phyloP scores from a whole-genome alignment of 2,888 invertebrate species.

The Bimastos eiseni region DNA sequence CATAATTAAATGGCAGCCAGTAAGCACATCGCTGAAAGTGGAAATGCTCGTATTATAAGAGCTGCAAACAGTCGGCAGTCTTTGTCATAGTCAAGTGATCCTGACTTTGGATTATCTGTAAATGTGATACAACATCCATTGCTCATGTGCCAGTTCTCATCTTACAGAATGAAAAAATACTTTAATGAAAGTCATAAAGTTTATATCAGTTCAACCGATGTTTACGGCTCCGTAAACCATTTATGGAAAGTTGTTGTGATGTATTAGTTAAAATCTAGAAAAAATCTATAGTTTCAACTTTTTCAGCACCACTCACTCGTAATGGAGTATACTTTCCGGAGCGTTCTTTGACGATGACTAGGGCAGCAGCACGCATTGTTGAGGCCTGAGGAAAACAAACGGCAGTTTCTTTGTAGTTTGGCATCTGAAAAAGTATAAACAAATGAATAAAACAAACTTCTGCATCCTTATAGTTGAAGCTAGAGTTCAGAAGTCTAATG shows the following conservation, averaged over 20 bases:
- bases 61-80: neutral
- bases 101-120: neutral
- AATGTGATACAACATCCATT: neutral
- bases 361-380: constrained; percentile 74
- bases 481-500: neutral
- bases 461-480: neutral
- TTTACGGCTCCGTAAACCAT: neutral
- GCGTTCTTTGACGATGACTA: constrained; percentile 85
- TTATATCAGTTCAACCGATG: neutral
- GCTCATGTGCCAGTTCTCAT: neutral
- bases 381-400: constrained; percentile 27
- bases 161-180: neutral
- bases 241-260: neutral
- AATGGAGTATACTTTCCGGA: constrained; percentile 82
- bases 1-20: neutral
- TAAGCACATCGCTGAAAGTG: neutral
- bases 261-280: neutral
- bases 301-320: constrained; percentile 66
- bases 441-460: neutral
- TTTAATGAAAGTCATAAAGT: neutral
- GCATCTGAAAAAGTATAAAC: neutral
- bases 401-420: constrained; percentile 18
- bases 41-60: too few relatives aligned
- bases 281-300: neutral
- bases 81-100: neutral